Conservation (phyloP, 2,797 vertebrate species). For the Pterois miles region DNA sequence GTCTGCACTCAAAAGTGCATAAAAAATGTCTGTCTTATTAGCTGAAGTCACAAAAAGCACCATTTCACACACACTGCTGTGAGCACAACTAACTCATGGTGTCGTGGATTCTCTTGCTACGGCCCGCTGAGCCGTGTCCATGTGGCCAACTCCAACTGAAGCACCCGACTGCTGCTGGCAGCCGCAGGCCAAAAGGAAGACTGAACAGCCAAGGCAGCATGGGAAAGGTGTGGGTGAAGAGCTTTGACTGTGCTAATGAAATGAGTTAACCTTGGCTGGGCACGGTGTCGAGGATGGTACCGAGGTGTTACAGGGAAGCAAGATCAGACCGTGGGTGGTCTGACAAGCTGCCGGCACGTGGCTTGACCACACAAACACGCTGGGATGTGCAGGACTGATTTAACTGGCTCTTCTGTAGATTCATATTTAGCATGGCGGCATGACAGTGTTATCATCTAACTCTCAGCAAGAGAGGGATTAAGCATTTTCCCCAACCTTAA, state of each 20-base stretch:
- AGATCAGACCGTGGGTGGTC: slow-evolving; percentile 21
- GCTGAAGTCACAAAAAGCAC: slow-evolving; percentile 29
- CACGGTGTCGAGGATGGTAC: slow-evolving; percentile 9
- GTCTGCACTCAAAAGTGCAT: background rate
- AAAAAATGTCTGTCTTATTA: slow-evolving; percentile 7
- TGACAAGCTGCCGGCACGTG: slow-evolving; percentile 7
- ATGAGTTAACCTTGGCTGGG: slow-evolving; percentile 58
- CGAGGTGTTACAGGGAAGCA: slow-evolving; percentile 36
- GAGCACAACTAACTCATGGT: slow-evolving; percentile 34
- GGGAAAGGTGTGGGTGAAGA: slow-evolving; percentile 56
- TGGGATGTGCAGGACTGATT: background rate
- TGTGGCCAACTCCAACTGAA: slow-evolving; percentile 33
- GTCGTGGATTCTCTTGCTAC: slow-evolving; percentile 40
- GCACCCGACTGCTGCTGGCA: slow-evolving; percentile 52
- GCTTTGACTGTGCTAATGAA: slow-evolving; percentile 51
- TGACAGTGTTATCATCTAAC: background rate
- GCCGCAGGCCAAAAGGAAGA: slow-evolving; percentile 30
- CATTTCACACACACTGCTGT: background rate
- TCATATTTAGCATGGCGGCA: background rate
- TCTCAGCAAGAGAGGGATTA: background rate
- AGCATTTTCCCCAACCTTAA: background rate
- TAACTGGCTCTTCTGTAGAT: background rate
- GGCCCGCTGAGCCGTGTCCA: slow-evolving; percentile 39
- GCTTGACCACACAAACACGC: slow-evolving; percentile 14
- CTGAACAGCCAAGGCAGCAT: slow-evolving; percentile 43